Base-by-base conservation (phyloP, 1,140 invertebrate species). In the Mycetomoellerius zeteki region DNA sequence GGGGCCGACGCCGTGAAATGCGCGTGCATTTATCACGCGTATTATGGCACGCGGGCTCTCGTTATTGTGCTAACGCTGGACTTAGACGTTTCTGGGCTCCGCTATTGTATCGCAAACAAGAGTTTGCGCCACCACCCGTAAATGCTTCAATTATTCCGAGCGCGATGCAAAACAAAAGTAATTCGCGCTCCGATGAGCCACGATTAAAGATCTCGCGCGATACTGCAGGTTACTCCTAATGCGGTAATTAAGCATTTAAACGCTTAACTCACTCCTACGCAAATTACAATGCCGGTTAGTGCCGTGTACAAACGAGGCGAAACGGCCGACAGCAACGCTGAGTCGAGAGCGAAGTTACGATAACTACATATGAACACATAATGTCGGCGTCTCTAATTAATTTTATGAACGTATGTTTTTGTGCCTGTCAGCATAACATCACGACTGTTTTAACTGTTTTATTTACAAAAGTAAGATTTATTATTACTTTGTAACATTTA, bases 21-120 rank as follows among this genome's bases (percentile, higher is more conserved):
- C 78, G 85, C 89, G 77, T 78, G 85, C 85, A 90, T 90, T 90
- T 89, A 77, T 90, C 89, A 90, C 62, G 72, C 71, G 88, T 87
- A 90, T 90, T 89, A 88, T 84, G 47, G 67, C 54, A 60, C 67
- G 33, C 67, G 65, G 10, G 27, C 30, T 56, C 33, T 60, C 54
- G 69, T 73, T 84, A 84, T 75, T 75, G 80, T 62, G 80, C 21
- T 75, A 73, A 84, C 54, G 80, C 69, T 50, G 80, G 80, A 84
- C 80, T 84, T 84, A 84, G 80, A 75, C 33, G 54, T 73, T 47
- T 43, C 69, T 78, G 54, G 80, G 43, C 14, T 69, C 14, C 69
- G 54, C 69, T 27, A 75, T 75, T 75, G 69, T 84, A 82, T 73
- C 80, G 67, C 80, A 43, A 84, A 84, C 80, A 60, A 60, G 80